Evolutionary conservation across 2,888 invertebrate species (phyloP), one percentile per base, ranked within the genome.

Genomic region (Ophioninae sp.): DNA sequence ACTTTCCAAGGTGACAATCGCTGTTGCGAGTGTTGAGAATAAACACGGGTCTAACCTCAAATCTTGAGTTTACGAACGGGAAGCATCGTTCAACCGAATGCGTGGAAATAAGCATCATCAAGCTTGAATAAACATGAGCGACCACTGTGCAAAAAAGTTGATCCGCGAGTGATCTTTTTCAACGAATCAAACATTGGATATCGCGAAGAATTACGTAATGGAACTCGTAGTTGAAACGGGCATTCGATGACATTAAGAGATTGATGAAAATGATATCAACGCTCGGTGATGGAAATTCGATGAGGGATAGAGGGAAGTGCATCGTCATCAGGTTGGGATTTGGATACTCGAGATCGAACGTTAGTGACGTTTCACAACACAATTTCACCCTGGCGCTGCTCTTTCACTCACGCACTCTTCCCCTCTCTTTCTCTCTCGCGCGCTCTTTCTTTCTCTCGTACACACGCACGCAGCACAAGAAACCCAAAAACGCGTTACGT

Each of bases 321-420:
- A 51, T 51, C 51, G 51, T 17, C 51, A 51, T 51, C 51, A 51
- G 51, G 17, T 51, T 51, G 51, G 17, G 17, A 17, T 51, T 51
- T 10, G 51, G 17, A 51, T 51, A 17, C 17, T 51, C 51, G 13
- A 51, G 51, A 51, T 51, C 6, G 51, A n/a, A 37, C 9, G 1
- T 61, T 30, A 22, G 61, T 68, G 61, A 79, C 73, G 79, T 74
- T 68, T 68, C 61, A 61, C 67, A 61, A 68, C 73, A 61, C 67
- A 58, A 68, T 74, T 73, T 61, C 67, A 67, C 73, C 72, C 73
- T 44, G 59, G 58, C 72, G 17, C 64, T 63, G 51, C 44, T 51
- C 22, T 64, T 17, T 72, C 51, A 13, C 23, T 67, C 56, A 7
- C 23, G 23, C 41, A 17, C 22, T 81, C 65, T 20, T n/a, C 17